Evolutionary conservation across 1,140 invertebrate species (phyloP).

Genomic region (Lepidostoma basale): DNA sequence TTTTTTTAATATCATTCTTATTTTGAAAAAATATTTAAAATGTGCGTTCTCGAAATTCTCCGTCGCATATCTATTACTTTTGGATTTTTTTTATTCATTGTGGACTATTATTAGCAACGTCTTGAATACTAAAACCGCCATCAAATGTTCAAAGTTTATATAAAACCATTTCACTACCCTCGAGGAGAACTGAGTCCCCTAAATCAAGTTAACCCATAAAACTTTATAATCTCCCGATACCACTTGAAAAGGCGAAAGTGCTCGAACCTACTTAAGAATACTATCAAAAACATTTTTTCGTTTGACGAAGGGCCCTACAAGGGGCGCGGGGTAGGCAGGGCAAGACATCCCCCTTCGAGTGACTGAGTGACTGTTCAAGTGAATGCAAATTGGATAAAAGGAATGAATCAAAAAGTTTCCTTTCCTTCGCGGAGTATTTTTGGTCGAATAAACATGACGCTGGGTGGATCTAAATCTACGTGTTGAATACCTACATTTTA

Average conservation of each 20-base stretch:
- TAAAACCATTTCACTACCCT: not conserved
- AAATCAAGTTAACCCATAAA: slow-evolving; percentile 34
- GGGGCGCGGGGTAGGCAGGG: not conserved
- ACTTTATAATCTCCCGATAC: slow-evolving; percentile 43
- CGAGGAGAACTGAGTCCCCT: slow-evolving; percentile 4
- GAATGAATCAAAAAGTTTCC: slow-evolving; percentile 46
- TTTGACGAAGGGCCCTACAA: slow-evolving; percentile 22
- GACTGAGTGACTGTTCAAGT: slow-evolving; percentile 46
- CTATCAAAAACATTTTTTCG: slow-evolving; percentile 44
- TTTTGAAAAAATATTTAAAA: too few relatives aligned
- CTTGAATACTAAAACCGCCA: not conserved
- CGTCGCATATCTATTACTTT: too few relatives aligned
- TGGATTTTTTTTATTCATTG: too few relatives aligned
- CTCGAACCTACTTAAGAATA: slow-evolving; percentile 41
- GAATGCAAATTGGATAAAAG: slow-evolving; percentile 47
- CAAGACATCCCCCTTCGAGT: slow-evolving; percentile 36
- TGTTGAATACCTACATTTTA: too few relatives aligned
- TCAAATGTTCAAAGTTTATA: not conserved
- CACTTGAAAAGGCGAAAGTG: slow-evolving; percentile 32
- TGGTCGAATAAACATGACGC: slow-evolving; percentile 25
- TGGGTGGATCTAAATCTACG: not conserved
- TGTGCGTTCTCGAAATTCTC: too few relatives aligned
- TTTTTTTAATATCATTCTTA: too few relatives aligned
- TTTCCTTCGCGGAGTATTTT: slow-evolving; percentile 38
- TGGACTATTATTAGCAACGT: not conserved